These are phyloP conservation scores for Ascaphus truei DNA, from an alignment of 2,113 vertebrate species.

Conservation along the genomic window DNA sequence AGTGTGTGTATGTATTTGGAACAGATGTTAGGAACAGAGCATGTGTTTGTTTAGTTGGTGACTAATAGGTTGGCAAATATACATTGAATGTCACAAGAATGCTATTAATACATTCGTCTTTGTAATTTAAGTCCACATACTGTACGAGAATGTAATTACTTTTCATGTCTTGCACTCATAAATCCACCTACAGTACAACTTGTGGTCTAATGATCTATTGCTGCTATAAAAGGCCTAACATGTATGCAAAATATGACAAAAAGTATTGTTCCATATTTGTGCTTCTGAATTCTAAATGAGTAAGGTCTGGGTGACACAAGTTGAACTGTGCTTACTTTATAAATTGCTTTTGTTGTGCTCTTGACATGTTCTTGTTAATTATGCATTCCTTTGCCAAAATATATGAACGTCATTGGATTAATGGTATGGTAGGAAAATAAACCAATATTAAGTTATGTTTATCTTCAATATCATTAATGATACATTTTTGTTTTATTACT, in stretches of 20 bases:
- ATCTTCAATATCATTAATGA: too few species aligned
- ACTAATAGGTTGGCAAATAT: constrained; percentile 52
- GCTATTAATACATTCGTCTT: constrained; percentile 36
- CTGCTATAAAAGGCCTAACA: not conserved
- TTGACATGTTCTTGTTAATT: constrained; percentile 41
- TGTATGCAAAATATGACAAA: not conserved
- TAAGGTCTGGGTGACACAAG: not conserved
- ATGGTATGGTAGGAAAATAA: constrained; percentile 37
- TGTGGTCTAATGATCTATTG: not conserved
- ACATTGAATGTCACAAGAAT: constrained; percentile 50
- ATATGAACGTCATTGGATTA: constrained; percentile 39
- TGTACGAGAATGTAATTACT: constrained; percentile 15
- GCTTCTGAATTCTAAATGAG: not conserved
- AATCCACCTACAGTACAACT: constrained; percentile 19
- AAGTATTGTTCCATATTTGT: not conserved
- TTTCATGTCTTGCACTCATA: constrained; percentile 9
- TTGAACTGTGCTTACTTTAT: constrained; percentile 12
- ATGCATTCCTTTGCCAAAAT: constrained; percentile 39
- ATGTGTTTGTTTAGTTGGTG: not conserved
- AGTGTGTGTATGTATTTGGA: not conserved
- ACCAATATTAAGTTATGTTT: too few species aligned
- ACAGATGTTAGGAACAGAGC: not conserved
- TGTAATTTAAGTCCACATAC: not conserved
- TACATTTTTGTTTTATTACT: too few species aligned
- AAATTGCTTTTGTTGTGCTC: not conserved